Conservation (phyloP, 2,113 vertebrate genomes). For the Anguilla rostrata region DNA sequence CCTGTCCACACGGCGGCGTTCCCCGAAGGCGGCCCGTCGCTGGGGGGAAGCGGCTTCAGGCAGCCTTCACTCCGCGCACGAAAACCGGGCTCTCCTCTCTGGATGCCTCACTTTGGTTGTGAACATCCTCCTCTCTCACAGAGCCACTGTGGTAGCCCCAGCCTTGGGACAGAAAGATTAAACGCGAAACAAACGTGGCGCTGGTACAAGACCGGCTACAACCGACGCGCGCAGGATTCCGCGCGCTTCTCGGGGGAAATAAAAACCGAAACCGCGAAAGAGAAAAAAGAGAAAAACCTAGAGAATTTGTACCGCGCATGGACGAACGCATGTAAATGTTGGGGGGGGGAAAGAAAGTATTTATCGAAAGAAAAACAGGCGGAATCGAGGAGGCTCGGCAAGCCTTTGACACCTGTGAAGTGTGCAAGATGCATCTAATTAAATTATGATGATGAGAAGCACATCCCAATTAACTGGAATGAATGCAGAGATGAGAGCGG, state of each 20-base stretch:
- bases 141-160: background rate
- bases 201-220: background rate
- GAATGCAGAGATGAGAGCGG: constrained; percentile 57
- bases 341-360: background rate
- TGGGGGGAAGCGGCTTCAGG: background rate
- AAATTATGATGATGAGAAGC: constrained; percentile 61
- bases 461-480: constrained; percentile 66
- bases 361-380: background rate
- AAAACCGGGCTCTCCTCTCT: background rate
- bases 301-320: background rate
- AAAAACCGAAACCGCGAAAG: background rate
- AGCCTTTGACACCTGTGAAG: background rate
- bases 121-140: background rate
- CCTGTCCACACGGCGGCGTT: background rate
- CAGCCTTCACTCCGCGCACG: background rate
- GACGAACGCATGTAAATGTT: background rate
- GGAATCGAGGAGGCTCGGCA: background rate
- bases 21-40: background rate
- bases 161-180: background rate
- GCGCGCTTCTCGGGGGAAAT: background rate
- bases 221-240: background rate
- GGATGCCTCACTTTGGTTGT: background rate
- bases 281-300: background rate
- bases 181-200: background rate
- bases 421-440: constrained; percentile 55